Base-by-base conservation (phyloP, 1,140 invertebrate species). In the Drosophila parvula region DNA sequence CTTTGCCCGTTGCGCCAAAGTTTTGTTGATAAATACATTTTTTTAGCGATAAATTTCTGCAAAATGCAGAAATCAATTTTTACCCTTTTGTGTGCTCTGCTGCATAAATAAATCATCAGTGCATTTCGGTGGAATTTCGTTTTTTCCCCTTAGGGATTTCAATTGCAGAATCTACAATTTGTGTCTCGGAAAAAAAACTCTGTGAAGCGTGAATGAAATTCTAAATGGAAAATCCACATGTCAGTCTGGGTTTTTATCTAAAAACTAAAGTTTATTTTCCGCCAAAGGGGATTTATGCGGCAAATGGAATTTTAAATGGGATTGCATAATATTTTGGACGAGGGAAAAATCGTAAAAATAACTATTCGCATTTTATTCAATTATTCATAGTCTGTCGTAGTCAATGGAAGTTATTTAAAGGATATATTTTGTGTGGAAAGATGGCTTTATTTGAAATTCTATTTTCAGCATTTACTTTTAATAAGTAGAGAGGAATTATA, bases 51-150 rank as follows among this genome's bases (percentile, higher is more conserved):
- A 75, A 50, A 57, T 75, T 58, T 68, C 57, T 53, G 40, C 53
- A 51, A 61, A 50, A 64, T 69, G 84, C 86, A 89, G 57, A 86
- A 83, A 67, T 86, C 79, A 88, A 78, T 88, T 81, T 74, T 79
- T 57, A 69, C 68, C 50, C 70, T 64, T 76, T 65, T 68, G 63
- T 63, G 47, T 59, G 53, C 47, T 44, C 48, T 62, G 58, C 76
- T 68, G 79, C 83, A 79, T 86, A 83, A 89, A 86, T 86, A 86
- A 86, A 86, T 86, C 83, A 86, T 89, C 83, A 71, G 68, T 83
- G 76, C 79, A 79, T 65, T 79, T 43, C 36, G 44, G 43, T 32
- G 75, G 69, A 41, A 63, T 63, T 67, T 58, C 65, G 10, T 18
- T 30, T 48, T 48, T 69, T 47, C 41, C 44, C 38, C 57, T 47